Percentiles rank a stretch among this genome's conserved stretches.
Evolutionary conservation across 2,888 invertebrate species (phyloP).

Genomic region (Ellobium chinense): DNA sequence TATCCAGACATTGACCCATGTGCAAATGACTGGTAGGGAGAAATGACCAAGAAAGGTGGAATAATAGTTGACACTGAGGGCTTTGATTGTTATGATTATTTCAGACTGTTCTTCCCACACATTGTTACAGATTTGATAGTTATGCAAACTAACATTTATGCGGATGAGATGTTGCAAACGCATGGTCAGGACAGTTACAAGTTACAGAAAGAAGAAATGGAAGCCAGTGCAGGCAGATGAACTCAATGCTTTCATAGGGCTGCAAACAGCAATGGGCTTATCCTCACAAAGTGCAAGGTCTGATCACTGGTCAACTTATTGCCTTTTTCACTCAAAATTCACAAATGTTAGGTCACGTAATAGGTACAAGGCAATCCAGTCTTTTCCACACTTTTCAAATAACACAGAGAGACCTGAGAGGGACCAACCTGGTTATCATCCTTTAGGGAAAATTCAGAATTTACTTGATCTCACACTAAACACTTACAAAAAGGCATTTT

Average conservation of each 20-base stretch:
- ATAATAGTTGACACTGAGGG: background rate
- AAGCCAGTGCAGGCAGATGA: background rate
- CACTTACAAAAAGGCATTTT: background rate
- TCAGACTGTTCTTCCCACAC: conserved; percentile 1
- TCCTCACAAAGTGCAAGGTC: background rate
- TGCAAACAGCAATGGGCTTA: conserved; percentile 18
- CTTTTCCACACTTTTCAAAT: conserved; percentile 8
- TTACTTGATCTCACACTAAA: background rate
- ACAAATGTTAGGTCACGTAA: background rate
- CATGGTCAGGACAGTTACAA: background rate
- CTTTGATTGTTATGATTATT: background rate
- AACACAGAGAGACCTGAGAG: background rate
- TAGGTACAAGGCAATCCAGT: background rate
- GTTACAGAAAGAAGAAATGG: background rate
- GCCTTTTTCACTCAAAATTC: background rate
- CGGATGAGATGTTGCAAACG: background rate
- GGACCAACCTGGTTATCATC: conserved; percentile 13
- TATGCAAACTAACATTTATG: conserved; percentile 5
- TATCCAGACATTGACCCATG: too few species aligned
- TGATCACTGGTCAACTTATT: conserved; percentile 19
- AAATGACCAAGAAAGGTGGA: background rate
- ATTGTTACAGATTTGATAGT: background rate
- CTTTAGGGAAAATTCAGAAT: conserved; percentile 1
- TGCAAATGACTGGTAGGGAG: too few species aligned
- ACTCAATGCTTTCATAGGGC: background rate